Conservation (phyloP, 2,797 vertebrate species). For the Netta rufina region DNA sequence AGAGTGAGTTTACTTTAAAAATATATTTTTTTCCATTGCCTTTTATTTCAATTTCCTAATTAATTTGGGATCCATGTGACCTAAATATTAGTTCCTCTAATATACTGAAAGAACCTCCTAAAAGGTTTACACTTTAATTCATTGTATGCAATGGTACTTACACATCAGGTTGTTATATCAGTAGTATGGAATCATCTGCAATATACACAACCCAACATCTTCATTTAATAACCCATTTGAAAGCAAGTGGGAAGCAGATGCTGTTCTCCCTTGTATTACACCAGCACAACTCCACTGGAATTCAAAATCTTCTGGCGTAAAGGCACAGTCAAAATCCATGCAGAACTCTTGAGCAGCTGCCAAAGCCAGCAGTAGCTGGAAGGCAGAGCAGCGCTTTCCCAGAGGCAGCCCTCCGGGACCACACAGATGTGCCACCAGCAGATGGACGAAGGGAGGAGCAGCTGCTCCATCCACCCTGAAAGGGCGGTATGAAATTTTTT, state of each 20-base stretch:
- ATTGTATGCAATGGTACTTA: background rate
- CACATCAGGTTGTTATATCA: background rate
- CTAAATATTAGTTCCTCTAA: background rate
- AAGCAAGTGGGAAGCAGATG: background rate
- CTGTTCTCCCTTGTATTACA: background rate
- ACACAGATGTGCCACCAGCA: background rate
- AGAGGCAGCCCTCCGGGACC: background rate
- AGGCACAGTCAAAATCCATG: background rate
- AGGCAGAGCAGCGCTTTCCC: background rate
- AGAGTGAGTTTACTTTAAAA: background rate
- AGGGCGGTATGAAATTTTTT: background rate
- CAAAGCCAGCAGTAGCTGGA: conserved; percentile 14
- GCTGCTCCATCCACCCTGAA: background rate
- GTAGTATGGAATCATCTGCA: background rate
- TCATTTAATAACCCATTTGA: background rate
- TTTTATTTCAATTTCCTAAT: background rate
- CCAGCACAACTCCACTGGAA: background rate
- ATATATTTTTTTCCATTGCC: background rate
- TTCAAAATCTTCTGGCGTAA: background rate
- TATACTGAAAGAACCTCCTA: background rate
- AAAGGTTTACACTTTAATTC: background rate
- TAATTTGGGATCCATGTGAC: background rate
- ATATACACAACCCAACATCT: background rate
- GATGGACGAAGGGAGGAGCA: background rate
- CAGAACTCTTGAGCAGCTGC: background rate